Conservation (phyloP, 2,888 invertebrate species). For the Tipula helvola region DNA sequence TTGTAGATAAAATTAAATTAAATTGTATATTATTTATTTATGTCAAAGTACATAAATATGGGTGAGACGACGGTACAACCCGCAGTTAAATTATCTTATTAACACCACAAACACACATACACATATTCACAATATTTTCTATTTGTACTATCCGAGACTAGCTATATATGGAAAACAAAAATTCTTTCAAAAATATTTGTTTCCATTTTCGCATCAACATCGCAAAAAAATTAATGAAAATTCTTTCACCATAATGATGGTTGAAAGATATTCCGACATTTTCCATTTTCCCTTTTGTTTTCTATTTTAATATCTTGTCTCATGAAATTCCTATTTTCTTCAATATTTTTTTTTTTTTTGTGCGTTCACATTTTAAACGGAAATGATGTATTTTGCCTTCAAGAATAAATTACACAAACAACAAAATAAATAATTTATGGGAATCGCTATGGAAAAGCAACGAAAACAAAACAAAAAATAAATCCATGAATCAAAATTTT, state of each 20-base stretch:
- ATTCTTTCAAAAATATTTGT: background rate
- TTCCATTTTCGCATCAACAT: background rate
- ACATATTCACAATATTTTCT: background rate
- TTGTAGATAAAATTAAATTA: background rate
- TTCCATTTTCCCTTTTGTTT: background rate
- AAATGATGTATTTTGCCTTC: background rate
- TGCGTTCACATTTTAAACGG: background rate
- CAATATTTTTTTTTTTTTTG: background rate
- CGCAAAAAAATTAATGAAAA: background rate
- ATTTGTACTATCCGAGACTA: background rate
- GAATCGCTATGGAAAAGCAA: background rate
- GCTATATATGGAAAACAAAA: background rate
- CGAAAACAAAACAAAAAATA: background rate
- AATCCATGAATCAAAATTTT: background rate
- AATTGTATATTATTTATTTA: background rate
- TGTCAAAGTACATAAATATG: background rate
- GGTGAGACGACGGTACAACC: background rate
- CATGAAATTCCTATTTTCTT: background rate
- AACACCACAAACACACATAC: background rate
- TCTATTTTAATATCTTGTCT: background rate
- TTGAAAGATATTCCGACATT: slow-evolving; percentile 4
- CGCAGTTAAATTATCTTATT: background rate
- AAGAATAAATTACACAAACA: background rate
- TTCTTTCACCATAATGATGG: background rate
- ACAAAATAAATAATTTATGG: background rate